phyloP scores from a whole-genome alignment of 2,888 invertebrate species.

The Esperia sulphurella region DNA sequence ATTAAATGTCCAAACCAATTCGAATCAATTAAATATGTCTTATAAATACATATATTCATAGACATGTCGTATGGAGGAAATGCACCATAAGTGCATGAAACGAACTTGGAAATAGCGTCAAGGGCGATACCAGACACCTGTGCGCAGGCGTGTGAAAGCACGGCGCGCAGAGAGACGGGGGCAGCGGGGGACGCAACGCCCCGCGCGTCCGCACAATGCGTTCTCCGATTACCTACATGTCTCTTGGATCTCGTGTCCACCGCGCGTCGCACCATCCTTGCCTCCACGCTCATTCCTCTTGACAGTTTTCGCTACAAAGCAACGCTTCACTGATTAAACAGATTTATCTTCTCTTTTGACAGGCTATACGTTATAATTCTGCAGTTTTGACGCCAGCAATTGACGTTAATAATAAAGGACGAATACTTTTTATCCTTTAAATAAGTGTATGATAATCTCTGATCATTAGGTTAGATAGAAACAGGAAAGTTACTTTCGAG shows the following conservation, averaged over 20 bases:
- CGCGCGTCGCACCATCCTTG: slow-evolving; percentile 40
- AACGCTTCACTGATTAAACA: slow-evolving; percentile 55
- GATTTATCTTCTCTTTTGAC: slow-evolving; percentile 27
- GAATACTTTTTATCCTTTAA: neutral
- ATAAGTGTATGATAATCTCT: neutral
- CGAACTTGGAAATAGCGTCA: slow-evolving; percentile 63
- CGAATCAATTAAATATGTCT: neutral
- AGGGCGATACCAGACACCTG: slow-evolving; percentile 77
- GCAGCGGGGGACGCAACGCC: slow-evolving; percentile 57
- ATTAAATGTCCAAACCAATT: neutral
- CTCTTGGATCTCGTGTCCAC: slow-evolving; percentile 65
- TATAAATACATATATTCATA: neutral
- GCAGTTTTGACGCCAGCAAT: neutral
- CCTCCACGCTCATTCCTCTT: slow-evolving; percentile 59
- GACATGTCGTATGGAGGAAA: neutral
- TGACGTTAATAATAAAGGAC: neutral
- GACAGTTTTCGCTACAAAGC: slow-evolving; percentile 62
- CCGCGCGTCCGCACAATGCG: slow-evolving; percentile 72
- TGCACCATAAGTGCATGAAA: slow-evolving; percentile 32
- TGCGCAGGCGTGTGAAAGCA: slow-evolving; percentile 75
- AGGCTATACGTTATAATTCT: neutral
- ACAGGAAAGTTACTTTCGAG: slow-evolving; percentile 5
- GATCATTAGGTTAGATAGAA: neutral
- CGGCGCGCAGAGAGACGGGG: slow-evolving; percentile 17
- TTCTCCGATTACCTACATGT: slow-evolving; percentile 71